These are phyloP conservation scores for Tribolium castaneum DNA, from an alignment of 1,140 invertebrate species.

Conservation along the genomic window DNA sequence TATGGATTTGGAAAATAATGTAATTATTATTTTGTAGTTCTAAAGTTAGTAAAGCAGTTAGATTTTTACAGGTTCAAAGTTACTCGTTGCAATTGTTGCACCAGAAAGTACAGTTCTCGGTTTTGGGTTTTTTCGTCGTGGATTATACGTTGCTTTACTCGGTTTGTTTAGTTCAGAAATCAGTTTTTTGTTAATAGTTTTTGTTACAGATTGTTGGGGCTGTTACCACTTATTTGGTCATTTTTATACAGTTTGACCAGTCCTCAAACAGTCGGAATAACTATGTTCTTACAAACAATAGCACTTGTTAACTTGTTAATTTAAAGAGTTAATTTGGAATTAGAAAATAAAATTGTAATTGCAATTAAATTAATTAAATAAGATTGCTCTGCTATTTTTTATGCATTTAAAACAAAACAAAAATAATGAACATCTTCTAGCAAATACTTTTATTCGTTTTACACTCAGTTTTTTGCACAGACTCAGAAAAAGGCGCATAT, in stretches of 20 bases:
- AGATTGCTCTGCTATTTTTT: no score
- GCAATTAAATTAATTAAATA: no score
- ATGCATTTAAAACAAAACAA: no score
- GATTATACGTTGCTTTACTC: constrained; percentile 59
- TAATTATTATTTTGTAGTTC: not conserved
- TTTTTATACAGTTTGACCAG: constrained; percentile 55
- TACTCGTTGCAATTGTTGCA: constrained; percentile 61
- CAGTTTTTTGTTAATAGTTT: not conserved
- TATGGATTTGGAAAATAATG: constrained; percentile 28
- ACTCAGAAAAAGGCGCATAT: no score
- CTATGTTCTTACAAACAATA: not conserved
- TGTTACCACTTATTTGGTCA: constrained; percentile 56
- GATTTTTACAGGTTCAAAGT: constrained; percentile 56
- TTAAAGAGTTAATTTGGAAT: no score
- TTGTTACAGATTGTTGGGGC: constrained; percentile 54
- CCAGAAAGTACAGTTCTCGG: constrained; percentile 60
- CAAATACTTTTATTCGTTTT: no score
- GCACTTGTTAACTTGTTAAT: no score
- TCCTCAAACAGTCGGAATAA: not conserved
- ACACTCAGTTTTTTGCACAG: no score
- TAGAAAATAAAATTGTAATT: no score
- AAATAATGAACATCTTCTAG: no score
- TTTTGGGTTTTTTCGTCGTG: constrained; percentile 60
- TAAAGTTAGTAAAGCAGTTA: not conserved
- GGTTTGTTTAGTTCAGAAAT: constrained; percentile 19